Conservation (phyloP, 2,797 vertebrate species). For the Lagocephalus sceleratus region DNA sequence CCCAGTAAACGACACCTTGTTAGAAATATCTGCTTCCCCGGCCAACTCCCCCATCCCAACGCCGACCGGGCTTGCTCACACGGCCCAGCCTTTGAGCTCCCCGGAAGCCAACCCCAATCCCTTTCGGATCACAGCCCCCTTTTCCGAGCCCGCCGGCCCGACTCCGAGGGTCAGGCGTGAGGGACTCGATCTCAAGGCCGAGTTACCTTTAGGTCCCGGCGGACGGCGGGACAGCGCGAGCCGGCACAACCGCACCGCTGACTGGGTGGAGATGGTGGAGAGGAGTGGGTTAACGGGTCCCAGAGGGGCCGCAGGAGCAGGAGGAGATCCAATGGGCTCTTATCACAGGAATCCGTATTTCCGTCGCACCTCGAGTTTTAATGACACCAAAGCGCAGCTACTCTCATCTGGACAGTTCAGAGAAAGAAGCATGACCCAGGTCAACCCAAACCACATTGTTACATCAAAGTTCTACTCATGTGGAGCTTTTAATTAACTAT, state of each 20-base stretch:
- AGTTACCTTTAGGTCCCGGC: constrained; percentile 65
- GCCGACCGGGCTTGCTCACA: constrained; percentile 55
- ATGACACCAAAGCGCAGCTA: constrained; percentile 81
- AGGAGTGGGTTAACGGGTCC: constrained; percentile 59
- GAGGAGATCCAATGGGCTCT: constrained; percentile 32
- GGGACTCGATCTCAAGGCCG: constrained; percentile 72
- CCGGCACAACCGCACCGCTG: constrained; percentile 77
- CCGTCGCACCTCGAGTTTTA: constrained; percentile 90
- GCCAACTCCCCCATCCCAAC: constrained; percentile 67
- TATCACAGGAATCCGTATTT: constrained; percentile 81
- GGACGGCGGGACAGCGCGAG: constrained; percentile 63
- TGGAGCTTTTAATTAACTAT: background rate
- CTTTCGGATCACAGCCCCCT: constrained; percentile 79
- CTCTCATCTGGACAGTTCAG: constrained; percentile 76
- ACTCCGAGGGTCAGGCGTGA: constrained; percentile 57
- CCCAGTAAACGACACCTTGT: constrained; percentile 84
- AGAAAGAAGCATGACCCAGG: constrained; percentile 92
- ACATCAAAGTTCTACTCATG: background rate
- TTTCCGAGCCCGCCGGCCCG: constrained; percentile 75
- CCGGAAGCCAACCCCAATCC: constrained; percentile 57
- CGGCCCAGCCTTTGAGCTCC: constrained; percentile 21
- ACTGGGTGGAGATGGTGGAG: constrained; percentile 83
- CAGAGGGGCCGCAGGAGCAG: constrained; percentile 34
- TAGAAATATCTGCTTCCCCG: constrained; percentile 74
- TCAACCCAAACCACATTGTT: constrained; percentile 16